phyloP scores from a whole-genome alignment of 2,888 invertebrate species.

The Cheilosia grossa region DNA sequence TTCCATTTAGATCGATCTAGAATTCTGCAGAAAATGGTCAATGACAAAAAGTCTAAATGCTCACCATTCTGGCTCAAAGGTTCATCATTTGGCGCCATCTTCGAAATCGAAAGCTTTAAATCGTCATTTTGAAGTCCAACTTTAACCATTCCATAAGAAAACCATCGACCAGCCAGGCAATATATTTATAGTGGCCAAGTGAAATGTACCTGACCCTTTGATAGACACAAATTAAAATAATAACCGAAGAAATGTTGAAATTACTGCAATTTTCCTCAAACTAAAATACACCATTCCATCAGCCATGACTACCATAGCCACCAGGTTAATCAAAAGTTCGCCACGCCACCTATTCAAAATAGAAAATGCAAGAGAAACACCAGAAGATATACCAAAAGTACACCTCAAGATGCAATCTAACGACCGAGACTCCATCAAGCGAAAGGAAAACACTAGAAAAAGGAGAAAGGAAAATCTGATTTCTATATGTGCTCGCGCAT shows the following conservation, averaged over 20 bases:
- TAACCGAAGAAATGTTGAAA: slow-evolving; percentile 1
- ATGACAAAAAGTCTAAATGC: too few relatives aligned
- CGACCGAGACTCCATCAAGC: slow-evolving; percentile 31
- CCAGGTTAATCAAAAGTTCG: slow-evolving; percentile 52
- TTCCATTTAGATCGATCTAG: too few relatives aligned
- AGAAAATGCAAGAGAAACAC: slow-evolving; percentile 25
- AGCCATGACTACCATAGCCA: not conserved
- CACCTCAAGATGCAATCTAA: slow-evolving; percentile 13
- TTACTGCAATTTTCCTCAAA: slow-evolving; percentile 21
- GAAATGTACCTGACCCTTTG: slow-evolving; percentile 5
- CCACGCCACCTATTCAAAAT: slow-evolving; percentile 30
- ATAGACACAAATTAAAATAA: not conserved
- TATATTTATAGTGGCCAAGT: too few relatives aligned
- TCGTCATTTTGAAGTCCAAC: too few relatives aligned
- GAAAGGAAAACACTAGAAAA: slow-evolving; percentile 64
- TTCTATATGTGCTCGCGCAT: slow-evolving; percentile 51
- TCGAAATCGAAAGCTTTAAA: too few relatives aligned
- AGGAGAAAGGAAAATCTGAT: slow-evolving; percentile 63
- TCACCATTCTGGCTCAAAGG: too few relatives aligned
- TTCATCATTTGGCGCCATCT: too few relatives aligned
- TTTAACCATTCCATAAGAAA: too few relatives aligned
- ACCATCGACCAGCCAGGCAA: too few relatives aligned
- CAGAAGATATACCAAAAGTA: not conserved
- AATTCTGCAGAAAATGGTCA: too few relatives aligned
- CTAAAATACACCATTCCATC: slow-evolving; percentile 6